Base-by-base conservation (phyloP, 1,140 invertebrate genomes). In the Melanaphis sacchari region DNA sequence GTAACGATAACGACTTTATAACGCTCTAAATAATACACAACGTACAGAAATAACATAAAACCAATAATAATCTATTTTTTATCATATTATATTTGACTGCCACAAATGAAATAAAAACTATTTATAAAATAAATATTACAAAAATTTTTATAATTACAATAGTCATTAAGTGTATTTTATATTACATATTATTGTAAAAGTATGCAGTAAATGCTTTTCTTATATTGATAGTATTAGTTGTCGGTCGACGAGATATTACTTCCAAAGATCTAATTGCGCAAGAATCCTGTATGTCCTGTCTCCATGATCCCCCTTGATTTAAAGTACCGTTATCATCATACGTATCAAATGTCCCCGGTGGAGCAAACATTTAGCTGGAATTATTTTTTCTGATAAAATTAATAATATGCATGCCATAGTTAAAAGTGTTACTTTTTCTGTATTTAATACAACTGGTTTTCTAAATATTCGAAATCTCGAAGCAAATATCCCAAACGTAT, bases 401-500 rank as follows among this genome's bases (percentile, higher is more conserved):
- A 88, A 18, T 88, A 94, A 85, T 49, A 94, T 88, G 94, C 94
- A 94, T 9, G 94, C 94, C 94, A 95, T 94, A 24, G 94, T 94
- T 87, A 95, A 66, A 91, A 92, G 41, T 82, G 94, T 31, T 21
- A 94, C 94, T 90, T 93, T 95, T 93, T 95, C 91, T 89, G 94
- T 93, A 38, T 94, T 87, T 49, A 95, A 87, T 54, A 94, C 41
- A 21, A 95, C 94, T 52, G 95, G 94, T 59, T 93, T 94, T 94
- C 94, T 93, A 41, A 96, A 95, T 87, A 96, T 94, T 94, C 95
- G 94, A 94, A 95, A 96, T 82, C 95, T 94, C 36, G 94, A 94
- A 3, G 95, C 94, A 52, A 96, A 94, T 93, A 96, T 96, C n/a
- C 96, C 96, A 94, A 96, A 96, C 5, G 95, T 95, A 94, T 96